Percentiles rank a stretch among this genome's conserved stretches.
Evolutionary conservation across 1,140 invertebrate species (phyloP).

Genomic region (Drosophila trapezifrons): DNA sequence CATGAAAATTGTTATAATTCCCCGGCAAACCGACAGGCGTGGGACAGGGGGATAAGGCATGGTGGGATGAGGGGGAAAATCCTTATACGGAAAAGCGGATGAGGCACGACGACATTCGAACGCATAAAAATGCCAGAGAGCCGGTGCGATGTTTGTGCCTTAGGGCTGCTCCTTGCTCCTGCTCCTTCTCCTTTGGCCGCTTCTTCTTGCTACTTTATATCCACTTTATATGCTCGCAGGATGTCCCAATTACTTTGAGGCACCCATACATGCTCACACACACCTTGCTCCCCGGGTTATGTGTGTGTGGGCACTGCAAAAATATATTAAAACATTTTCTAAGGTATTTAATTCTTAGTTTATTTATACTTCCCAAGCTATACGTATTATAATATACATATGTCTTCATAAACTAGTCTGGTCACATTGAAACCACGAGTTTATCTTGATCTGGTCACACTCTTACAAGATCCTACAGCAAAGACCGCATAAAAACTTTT

Average conservation of each 20-base stretch:
- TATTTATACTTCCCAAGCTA: too few species aligned
- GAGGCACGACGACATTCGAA: conserved; percentile 80
- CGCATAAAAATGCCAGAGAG: conserved; percentile 75
- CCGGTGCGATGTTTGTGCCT: conserved; percentile 66
- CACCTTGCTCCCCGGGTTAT: conserved; percentile 1
- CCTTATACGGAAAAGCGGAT: conserved; percentile 44
- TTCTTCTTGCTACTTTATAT: conserved; percentile 77
- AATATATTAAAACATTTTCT: background rate
- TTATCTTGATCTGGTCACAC: too few species aligned
- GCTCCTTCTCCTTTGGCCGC: conserved; percentile 11
- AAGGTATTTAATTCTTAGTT: too few species aligned
- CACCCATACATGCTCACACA: conserved; percentile 41
- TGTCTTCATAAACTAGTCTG: background rate
- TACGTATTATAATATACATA: background rate
- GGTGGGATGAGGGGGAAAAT: background rate
- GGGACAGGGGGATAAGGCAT: conserved; percentile 14
- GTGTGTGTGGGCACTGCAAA: conserved; percentile 18
- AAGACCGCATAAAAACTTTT: background rate
- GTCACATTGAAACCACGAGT: background rate
- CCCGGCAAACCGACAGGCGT: conserved; percentile 52
- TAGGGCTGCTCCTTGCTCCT: conserved; percentile 64
- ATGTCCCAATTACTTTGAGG: conserved; percentile 82
- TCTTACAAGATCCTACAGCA: too few species aligned
- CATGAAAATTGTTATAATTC: conserved; percentile 83
- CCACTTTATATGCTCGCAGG: conserved; percentile 82